phyloP scores from a whole-genome alignment of 2,888 invertebrate species.

The Periphyllus acericola region DNA sequence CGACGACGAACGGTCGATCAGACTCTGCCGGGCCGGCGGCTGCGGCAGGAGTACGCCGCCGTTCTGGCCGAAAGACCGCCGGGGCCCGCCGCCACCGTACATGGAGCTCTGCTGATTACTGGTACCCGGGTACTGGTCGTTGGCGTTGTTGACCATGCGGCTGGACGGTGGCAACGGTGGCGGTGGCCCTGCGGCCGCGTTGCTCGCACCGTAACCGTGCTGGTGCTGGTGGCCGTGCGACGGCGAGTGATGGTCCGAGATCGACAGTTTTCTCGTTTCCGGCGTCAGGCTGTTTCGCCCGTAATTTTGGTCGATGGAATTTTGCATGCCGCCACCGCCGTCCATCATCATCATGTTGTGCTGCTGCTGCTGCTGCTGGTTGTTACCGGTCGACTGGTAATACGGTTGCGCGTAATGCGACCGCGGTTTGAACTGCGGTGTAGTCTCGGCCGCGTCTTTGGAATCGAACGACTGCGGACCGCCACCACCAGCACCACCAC shows the following conservation, averaged over 20 bases:
- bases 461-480: neutral
- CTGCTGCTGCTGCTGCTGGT: constrained; percentile 66
- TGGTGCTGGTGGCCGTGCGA: constrained; percentile 69
- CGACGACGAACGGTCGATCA: constrained; percentile 4
- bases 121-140: neutral
- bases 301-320: neutral
- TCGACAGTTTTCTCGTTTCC: constrained; percentile 11
- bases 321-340: neutral
- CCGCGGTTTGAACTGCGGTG: constrained; percentile 42
- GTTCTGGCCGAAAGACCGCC: constrained; percentile 29
- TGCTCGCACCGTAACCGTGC: constrained; percentile 63
- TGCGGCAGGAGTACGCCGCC: neutral
- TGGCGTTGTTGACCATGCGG: neutral
- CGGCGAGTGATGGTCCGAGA: constrained; percentile 68
- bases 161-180: constrained; percentile 22
- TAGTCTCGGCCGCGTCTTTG: constrained; percentile 32
- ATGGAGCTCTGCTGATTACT: constrained; percentile 69
- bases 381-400: constrained; percentile 60
- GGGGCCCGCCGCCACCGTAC: neutral
- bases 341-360: constrained; percentile 68
- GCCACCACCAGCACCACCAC: neutral
- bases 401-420: constrained; percentile 56
- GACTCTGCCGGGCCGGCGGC: neutral
- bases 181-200: neutral
- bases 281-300: constrained; percentile 64